Conservation (phyloP, 2,888 invertebrate species). For the Tachina grossa region DNA sequence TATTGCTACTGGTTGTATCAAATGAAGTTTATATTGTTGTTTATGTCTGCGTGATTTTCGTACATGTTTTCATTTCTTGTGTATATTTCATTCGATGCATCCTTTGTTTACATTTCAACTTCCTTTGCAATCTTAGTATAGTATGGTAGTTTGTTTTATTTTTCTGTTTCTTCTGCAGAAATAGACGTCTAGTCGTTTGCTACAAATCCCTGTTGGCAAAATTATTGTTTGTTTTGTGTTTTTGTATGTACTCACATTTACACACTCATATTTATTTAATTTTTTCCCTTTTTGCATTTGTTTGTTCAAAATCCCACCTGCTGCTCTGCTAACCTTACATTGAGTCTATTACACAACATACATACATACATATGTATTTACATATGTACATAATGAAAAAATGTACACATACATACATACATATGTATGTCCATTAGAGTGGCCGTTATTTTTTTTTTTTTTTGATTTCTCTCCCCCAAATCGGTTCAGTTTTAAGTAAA, state of each 20-base stretch:
- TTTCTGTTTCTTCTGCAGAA: slow-evolving; percentile 28
- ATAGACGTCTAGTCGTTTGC: slow-evolving; percentile 59
- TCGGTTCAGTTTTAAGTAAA: too few relatives aligned
- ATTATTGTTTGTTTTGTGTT: slow-evolving; percentile 55
- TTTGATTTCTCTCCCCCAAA: too few relatives aligned
- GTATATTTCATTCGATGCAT: slow-evolving; percentile 26
- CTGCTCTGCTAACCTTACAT: slow-evolving; percentile 44
- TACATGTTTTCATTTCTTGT: slow-evolving; percentile 27
- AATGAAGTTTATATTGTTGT: slow-evolving; percentile 62
- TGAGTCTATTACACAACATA: slow-evolving; percentile 13
- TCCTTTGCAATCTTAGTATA: slow-evolving; percentile 27
- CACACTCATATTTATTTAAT: not conserved
- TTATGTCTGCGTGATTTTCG: slow-evolving; percentile 57
- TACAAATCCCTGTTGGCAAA: slow-evolving; percentile 64
- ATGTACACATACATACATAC: not conserved
- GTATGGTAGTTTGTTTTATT: not conserved
- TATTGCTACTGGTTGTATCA: slow-evolving; percentile 40
- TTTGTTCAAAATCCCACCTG: slow-evolving; percentile 55
- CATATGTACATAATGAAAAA: not conserved
- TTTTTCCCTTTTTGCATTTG: slow-evolving; percentile 36
- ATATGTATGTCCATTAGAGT: too few relatives aligned
- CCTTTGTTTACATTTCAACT: slow-evolving; percentile 31
- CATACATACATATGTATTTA: too few relatives aligned
- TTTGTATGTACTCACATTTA: not conserved
- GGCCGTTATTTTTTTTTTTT: too few relatives aligned